Percentiles rank a stretch among this genome's conserved stretches.
phyloP scores from a whole-genome alignment of 2,797 vertebrate species.

The Eulemur coronatus region DNA sequence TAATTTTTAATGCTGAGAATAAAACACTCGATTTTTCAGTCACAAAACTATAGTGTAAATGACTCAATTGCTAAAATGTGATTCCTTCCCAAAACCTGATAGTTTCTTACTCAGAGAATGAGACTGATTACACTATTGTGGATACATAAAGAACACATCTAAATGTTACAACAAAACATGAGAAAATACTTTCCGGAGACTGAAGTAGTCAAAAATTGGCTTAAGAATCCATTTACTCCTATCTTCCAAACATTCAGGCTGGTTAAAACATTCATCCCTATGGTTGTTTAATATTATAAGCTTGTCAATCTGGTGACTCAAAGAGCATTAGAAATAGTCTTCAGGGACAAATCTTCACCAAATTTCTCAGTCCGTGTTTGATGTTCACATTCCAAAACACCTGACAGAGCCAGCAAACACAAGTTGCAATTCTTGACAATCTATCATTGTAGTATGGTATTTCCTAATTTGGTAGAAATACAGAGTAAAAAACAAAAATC shows the following conservation, averaged over 20 bases:
- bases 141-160: not conserved
- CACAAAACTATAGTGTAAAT: not conserved
- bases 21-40: not conserved
- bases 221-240: not conserved
- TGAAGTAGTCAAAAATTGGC: not conserved
- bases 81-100: not conserved
- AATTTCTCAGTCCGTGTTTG: not conserved
- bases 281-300: not conserved
- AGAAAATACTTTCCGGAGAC: not conserved
- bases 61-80: not conserved
- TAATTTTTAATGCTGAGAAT: not conserved
- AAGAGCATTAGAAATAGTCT: not conserved
- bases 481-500: not conserved
- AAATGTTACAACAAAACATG: not conserved
- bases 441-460: not conserved
- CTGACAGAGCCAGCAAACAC: not conserved
- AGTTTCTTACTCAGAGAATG: not conserved
- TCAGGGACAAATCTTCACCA: not conserved
- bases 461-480: slow-evolving; percentile 1
- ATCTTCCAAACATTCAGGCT: not conserved
- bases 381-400: not conserved
- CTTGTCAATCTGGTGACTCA: not conserved
- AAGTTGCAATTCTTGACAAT: not conserved
- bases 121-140: not conserved
- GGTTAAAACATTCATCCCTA: not conserved